These are phyloP conservation scores for Larimichthys polyactis DNA, from an alignment of 2,113 vertebrate species.

Conservation along the genomic window DNA sequence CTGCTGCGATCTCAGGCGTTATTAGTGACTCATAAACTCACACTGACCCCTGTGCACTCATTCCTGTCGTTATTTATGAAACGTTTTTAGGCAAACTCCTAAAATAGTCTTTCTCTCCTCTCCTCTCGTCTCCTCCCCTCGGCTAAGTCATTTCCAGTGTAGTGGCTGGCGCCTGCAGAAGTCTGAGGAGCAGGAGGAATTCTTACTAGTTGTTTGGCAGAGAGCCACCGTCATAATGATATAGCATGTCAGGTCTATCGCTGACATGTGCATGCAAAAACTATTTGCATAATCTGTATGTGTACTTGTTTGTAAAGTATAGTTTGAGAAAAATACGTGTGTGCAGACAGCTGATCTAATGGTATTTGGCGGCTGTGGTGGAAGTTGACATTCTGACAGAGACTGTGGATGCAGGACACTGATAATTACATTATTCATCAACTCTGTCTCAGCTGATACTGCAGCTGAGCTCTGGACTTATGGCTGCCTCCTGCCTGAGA, in stretches of 20 bases:
- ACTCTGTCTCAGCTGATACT: conserved; percentile 17
- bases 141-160: conserved; percentile 67
- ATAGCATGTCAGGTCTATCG: conserved; percentile 55
- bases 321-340: conserved; percentile 9
- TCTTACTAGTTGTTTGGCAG: conserved; percentile 71
- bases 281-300: conserved; percentile 46
- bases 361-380: conserved; percentile 15
- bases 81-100: conserved; percentile 78
- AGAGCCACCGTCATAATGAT: conserved; percentile 53
- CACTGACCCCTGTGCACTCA: conserved; percentile 66
- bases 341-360: conserved; percentile 26
- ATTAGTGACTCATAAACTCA: conserved; percentile 65
- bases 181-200: conserved; percentile 74
- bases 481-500: conserved; percentile 1
- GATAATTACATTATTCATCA: conserved; percentile 54
- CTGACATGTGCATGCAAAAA: conserved; percentile 53
- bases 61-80: conserved; percentile 79
- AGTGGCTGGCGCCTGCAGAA: conserved; percentile 77
- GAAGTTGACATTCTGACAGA: conserved; percentile 24
- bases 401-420: conserved; percentile 19
- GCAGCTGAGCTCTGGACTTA: conserved; percentile 15
- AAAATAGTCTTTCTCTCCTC: conserved; percentile 73
- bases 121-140: conserved; percentile 54
- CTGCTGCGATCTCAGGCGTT: conserved; percentile 46
- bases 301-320: conserved; percentile 38